These are phyloP conservation scores for Cyrtodaria siliqua DNA, from an alignment of 2,888 invertebrate genomes.

Conservation along the genomic window DNA sequence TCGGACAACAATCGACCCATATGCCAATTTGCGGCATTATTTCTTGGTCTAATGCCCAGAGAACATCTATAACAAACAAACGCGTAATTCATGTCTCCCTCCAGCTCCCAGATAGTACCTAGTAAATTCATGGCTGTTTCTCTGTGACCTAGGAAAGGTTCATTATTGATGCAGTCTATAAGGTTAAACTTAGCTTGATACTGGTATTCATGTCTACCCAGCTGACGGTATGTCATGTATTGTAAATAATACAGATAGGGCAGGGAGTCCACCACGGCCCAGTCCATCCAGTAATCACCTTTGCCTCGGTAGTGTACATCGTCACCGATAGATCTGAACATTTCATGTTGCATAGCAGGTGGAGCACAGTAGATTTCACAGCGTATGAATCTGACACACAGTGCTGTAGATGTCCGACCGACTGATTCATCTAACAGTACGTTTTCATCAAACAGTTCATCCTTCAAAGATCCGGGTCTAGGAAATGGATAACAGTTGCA, in stretches of 20 bases:
- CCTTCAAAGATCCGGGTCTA: too few species aligned
- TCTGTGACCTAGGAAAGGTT: conserved; percentile 1
- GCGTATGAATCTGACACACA: too few species aligned
- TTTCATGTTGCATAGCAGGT: conserved; percentile 1
- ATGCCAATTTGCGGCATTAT: conserved; percentile 29
- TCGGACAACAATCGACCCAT: too few species aligned
- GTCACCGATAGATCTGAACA: background rate
- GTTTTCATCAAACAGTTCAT: too few species aligned
- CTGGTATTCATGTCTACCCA: conserved; percentile 1
- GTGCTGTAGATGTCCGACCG: too few species aligned
- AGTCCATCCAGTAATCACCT: conserved; percentile 14
- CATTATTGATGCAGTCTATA: background rate
- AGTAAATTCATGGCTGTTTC: conserved; percentile 27
- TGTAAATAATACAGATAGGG: conserved; percentile 28
- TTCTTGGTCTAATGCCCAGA: background rate
- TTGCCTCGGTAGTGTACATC: background rate
- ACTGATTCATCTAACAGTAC: too few species aligned
- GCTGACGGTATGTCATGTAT: conserved; percentile 22
- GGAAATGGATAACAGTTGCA: too few species aligned
- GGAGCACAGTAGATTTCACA: background rate
- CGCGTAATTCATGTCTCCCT: conserved; percentile 7
- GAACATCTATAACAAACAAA: conserved; percentile 19
- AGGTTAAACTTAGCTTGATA: background rate
- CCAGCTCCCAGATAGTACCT: conserved; percentile 24
- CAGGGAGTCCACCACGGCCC: conserved; percentile 16